These are phyloP conservation scores for Urocitellus parryii DNA, from an alignment of 2,113 vertebrate species.

Conservation along the genomic window DNA sequence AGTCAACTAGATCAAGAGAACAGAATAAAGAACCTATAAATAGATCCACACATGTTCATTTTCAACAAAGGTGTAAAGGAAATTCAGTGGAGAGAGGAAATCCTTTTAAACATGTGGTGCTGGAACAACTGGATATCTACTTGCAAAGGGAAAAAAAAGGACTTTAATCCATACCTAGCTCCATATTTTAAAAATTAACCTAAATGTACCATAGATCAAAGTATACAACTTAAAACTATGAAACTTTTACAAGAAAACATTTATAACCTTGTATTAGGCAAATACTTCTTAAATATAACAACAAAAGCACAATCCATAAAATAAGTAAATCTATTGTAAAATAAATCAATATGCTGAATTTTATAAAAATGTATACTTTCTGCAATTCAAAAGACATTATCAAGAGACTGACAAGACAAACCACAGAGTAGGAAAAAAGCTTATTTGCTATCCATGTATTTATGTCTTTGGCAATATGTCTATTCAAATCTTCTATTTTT, in stretches of 20 bases:
- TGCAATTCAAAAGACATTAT: background rate
- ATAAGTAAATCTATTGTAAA: background rate
- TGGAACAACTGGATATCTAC: background rate
- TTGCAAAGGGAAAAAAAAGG: background rate
- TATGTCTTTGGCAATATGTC: background rate
- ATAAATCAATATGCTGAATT: background rate
- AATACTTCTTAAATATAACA: background rate
- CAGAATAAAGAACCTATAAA: conserved; percentile 38
- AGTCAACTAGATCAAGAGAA: background rate
- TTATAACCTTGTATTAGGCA: background rate
- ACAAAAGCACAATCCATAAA: background rate
- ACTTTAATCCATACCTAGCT: background rate
- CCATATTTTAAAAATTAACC: background rate
- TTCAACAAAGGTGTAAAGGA: background rate
- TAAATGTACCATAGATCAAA: background rate
- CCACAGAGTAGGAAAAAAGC: background rate
- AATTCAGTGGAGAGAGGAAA: conserved; percentile 24
- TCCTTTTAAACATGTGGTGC: background rate
- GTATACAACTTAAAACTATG: background rate
- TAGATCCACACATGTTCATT: background rate
- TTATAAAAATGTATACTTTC: background rate
- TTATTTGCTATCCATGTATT: background rate
- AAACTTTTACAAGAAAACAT: background rate
- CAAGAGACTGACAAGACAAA: background rate
- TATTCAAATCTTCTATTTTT: background rate